Conservation (phyloP, 2,888 invertebrate species). For the Sycophila texana region DNA sequence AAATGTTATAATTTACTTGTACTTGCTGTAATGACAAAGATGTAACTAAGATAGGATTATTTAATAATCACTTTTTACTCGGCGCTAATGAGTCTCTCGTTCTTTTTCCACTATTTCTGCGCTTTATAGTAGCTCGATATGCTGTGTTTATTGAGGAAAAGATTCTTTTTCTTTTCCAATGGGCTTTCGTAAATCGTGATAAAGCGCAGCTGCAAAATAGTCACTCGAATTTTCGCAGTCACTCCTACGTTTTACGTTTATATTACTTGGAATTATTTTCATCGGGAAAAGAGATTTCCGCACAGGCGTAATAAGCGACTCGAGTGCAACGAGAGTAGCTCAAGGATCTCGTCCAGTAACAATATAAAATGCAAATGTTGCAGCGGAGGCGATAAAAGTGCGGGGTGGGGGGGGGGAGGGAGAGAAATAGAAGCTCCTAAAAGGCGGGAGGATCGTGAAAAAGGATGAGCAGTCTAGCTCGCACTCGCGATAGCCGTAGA, state of each 20-base stretch:
- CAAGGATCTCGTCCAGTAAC: too few relatives aligned
- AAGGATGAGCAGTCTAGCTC: not conserved
- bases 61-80: conserved; percentile 40
- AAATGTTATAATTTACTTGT: conserved; percentile 51
- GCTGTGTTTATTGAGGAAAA: conserved; percentile 18
- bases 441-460: too few relatives aligned
- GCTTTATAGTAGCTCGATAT: not conserved
- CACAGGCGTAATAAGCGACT: not conserved
- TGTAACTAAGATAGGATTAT: conserved; percentile 35
- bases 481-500: not conserved
- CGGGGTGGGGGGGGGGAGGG: too few relatives aligned
- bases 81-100: conserved; percentile 25
- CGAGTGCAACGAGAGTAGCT: not conserved
- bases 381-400: not conserved
- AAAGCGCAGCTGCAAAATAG: too few relatives aligned
- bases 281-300: not conserved
- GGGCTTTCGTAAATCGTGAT: too few relatives aligned
- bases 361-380: conserved; percentile 13
- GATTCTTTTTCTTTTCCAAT: not conserved
- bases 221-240: too few relatives aligned
- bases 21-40: conserved; percentile 48
- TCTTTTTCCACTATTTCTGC: conserved; percentile 8
- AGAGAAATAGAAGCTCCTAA: too few relatives aligned
- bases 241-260: too few relatives aligned
- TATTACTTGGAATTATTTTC: not conserved